phyloP scores from a whole-genome alignment of 1,140 invertebrate genomes.

The Formica exsecta region DNA sequence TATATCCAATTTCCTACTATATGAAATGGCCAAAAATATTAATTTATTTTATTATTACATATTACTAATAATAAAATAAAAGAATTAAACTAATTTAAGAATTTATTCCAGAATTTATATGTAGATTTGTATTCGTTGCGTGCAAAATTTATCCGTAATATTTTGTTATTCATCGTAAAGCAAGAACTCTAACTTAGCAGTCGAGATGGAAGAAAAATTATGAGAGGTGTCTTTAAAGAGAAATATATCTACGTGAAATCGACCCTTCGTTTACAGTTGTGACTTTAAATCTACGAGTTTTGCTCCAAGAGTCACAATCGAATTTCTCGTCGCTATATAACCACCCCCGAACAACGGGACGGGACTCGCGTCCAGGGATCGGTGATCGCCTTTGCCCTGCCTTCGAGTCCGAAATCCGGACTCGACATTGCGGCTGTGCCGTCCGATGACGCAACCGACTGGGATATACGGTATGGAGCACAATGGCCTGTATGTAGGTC shows the following conservation, averaged over 20 bases:
- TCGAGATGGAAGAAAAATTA: background rate
- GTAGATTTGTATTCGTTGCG: background rate
- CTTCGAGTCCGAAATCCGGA: slow-evolving; percentile 34
- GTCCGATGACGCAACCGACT: slow-evolving; percentile 68
- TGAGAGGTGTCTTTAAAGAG: no score
- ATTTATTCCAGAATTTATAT: background rate
- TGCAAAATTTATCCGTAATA: background rate
- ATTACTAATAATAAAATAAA: no score
- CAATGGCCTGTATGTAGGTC: slow-evolving; percentile 75
- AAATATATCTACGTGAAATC: background rate
- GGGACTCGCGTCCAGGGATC: background rate
- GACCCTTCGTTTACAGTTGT: background rate
- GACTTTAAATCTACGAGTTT: background rate
- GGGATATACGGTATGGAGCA: slow-evolving; percentile 58
- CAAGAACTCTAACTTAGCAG: no score
- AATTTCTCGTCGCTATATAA: background rate
- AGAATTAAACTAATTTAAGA: no score
- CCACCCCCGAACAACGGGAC: background rate
- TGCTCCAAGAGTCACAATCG: slow-evolving; percentile 5
- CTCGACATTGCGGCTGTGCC: slow-evolving; percentile 41
- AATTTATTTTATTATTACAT: background rate
- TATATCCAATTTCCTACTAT: background rate
- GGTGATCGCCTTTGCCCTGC: slow-evolving; percentile 27
- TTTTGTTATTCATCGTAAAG: background rate
- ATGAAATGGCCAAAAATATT: background rate